Evolutionary conservation across 2,113 vertebrate species (phyloP).

Genomic region (Atherinomorus stipes): DNA sequence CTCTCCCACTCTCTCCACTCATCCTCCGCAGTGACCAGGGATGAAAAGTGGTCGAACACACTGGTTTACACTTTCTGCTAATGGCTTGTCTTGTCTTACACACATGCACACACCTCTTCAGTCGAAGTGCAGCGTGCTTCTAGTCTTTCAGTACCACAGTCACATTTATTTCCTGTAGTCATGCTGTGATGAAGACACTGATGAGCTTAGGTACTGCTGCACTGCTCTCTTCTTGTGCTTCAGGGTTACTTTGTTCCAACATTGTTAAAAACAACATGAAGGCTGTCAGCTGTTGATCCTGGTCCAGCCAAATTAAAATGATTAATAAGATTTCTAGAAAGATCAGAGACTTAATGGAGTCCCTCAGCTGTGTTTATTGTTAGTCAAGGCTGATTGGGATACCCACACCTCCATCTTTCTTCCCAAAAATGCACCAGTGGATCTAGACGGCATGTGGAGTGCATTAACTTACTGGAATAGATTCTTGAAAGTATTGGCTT

Average conservation of each 20-base stretch:
- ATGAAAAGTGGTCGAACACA: slow-evolving; percentile 43
- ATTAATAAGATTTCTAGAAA: neutral
- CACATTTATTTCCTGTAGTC: neutral
- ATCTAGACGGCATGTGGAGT: slow-evolving; percentile 59
- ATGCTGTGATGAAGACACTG: neutral
- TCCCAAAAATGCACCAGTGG: slow-evolving; percentile 18
- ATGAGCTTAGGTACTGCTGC: slow-evolving; percentile 2
- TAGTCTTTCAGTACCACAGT: neutral
- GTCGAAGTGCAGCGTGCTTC: neutral
- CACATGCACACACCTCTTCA: neutral
- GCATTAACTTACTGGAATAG: slow-evolving; percentile 62
- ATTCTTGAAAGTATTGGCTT: slow-evolving; percentile 61
- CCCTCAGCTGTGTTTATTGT: neutral
- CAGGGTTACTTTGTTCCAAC: neutral
- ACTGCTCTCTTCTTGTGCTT: neutral
- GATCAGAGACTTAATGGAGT: neutral
- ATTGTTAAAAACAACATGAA: neutral
- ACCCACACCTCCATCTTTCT: slow-evolving; percentile 18
- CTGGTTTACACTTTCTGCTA: slow-evolving; percentile 24
- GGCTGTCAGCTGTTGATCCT: neutral
- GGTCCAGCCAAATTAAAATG: neutral
- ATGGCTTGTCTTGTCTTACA: slow-evolving; percentile 24
- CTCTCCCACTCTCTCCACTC: slow-evolving; percentile 30
- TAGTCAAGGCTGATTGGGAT: neutral
- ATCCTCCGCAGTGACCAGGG: slow-evolving; percentile 21